Conservation (phyloP, 2,797 vertebrate species). For the Gobio occitaniae region DNA sequence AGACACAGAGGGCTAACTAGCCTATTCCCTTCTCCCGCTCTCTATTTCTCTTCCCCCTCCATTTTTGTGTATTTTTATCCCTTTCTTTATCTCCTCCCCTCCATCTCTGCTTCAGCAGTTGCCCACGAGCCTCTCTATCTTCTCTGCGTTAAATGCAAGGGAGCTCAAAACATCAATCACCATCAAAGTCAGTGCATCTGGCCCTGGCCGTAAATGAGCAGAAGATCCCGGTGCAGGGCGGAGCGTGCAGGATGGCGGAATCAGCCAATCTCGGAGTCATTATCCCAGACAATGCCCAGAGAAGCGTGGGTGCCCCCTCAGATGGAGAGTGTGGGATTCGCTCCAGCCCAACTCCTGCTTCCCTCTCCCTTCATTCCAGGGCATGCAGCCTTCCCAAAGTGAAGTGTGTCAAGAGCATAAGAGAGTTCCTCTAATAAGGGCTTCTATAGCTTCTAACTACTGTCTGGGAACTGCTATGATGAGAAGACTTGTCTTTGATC, state of each 20-base stretch:
- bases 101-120: not conserved
- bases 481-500: slow-evolving; percentile 24
- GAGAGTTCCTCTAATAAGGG: slow-evolving; percentile 38
- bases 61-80: slow-evolving; percentile 47
- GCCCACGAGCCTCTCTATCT: slow-evolving; percentile 35
- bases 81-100: slow-evolving; percentile 3
- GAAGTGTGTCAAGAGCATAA: slow-evolving; percentile 52
- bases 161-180: slow-evolving; percentile 58
- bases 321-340: not conserved
- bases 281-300: slow-evolving; percentile 53
- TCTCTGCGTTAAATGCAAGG: slow-evolving; percentile 47
- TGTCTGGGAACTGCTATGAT: slow-evolving; percentile 24
- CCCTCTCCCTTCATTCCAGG: slow-evolving; percentile 8
- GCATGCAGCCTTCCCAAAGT: slow-evolving; percentile 47
- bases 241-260: slow-evolving; percentile 34
- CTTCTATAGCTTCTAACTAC: slow-evolving; percentile 24
- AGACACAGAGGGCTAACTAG: slow-evolving; percentile 44
- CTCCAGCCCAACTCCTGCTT: slow-evolving; percentile 12
- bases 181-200: slow-evolving; percentile 47
- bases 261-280: slow-evolving; percentile 56
- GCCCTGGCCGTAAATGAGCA: slow-evolving; percentile 39
- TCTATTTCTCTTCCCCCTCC: slow-evolving; percentile 20
- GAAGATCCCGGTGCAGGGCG: slow-evolving; percentile 37
- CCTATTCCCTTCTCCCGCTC: slow-evolving; percentile 26
- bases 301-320: slow-evolving; percentile 42